phyloP scores from a whole-genome alignment of 2,113 vertebrate species.

The Talpa occidentalis region DNA sequence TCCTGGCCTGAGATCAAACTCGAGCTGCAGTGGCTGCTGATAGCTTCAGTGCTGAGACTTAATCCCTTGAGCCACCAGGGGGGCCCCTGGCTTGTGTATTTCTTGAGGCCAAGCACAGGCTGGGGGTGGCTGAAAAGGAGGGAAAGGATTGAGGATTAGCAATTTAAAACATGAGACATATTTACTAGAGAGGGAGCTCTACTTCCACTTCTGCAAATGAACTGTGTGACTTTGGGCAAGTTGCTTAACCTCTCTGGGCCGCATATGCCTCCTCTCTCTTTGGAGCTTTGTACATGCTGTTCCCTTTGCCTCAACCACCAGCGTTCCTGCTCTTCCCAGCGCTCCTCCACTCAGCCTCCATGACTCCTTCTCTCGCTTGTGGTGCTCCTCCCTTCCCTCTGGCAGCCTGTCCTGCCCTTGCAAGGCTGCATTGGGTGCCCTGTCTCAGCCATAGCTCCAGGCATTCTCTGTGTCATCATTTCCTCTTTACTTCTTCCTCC shows the following conservation, averaged over 20 bases:
- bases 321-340: background rate
- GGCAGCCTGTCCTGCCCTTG: background rate
- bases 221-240: background rate
- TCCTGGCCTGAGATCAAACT: too few relatives aligned
- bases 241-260: background rate
- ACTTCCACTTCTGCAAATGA: background rate
- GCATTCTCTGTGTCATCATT: accelerated
- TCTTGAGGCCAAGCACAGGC: background rate
- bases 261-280: background rate
- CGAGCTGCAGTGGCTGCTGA: too few relatives aligned
- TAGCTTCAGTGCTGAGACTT: too few relatives aligned
- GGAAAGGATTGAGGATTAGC: background rate
- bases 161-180: background rate
- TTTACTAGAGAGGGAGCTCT: background rate
- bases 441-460: background rate
- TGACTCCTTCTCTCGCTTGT: background rate
- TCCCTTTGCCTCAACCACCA: background rate
- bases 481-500: background rate
- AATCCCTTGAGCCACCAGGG: too few relatives aligned
- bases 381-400: background rate
- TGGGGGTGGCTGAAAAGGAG: background rate
- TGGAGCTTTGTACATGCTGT: background rate
- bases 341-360: background rate
- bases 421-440: accelerated
- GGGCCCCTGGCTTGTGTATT: background rate